These are phyloP conservation scores for human (Homo sapiens) DNA, from an alignment of 2,113 vertebrate genomes.

Conservation along the genomic window GRCh38 chr16:83355001-83355500, in stretches of 20 bases:
- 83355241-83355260: background rate
- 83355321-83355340: background rate
- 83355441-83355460: background rate
- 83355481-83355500: background rate
- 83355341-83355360: constrained; percentile 10
- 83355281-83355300: background rate
- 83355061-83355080: background rate
- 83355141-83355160: fast-evolving
- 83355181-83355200: background rate
- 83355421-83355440: background rate
- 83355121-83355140: background rate
- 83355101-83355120: background rate
- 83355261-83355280: background rate
- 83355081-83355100: background rate
- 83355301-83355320: background rate
- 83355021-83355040: background rate
- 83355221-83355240: background rate
- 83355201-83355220: background rate
- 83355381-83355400: background rate
- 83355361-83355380: background rate
- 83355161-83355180: fast-evolving
- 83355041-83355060: background rate
- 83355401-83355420: background rate
- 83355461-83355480: background rate
- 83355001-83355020: background rate